These are phyloP conservation scores for Exaiptasia diaphana DNA, from an alignment of 64 coral and sea anemone genomes.

Conservation along the genomic window DNA sequence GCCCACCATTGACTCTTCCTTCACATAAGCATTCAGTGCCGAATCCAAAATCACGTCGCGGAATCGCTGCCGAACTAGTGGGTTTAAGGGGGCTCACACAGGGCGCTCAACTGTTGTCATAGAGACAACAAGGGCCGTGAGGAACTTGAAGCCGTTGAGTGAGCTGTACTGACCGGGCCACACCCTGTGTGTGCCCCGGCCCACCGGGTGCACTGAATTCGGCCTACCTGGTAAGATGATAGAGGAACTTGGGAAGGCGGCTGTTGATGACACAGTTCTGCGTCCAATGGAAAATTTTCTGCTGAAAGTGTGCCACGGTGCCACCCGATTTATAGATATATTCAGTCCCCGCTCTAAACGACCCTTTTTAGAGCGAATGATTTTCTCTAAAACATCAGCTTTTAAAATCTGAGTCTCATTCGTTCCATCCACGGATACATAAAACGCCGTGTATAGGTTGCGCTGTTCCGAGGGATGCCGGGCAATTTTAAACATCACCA, in stretches of 20 bases:
- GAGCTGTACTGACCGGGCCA: neutral
- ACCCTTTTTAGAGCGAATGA: slow-evolving; percentile 47
- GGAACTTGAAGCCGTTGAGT: neutral
- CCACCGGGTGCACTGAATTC: neutral
- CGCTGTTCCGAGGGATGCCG: neutral
- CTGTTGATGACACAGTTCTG: neutral
- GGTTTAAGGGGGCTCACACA: slow-evolving; percentile 17
- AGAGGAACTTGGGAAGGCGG: neutral
- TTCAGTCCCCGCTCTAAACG: slow-evolving; percentile 54
- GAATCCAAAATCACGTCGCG: too few relatives aligned
- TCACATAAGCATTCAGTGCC: too few relatives aligned
- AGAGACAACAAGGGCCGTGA: neutral
- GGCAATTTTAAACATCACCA: slow-evolving; percentile 64
- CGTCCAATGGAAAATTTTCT: too few relatives aligned
- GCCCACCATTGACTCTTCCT: slow-evolving; percentile 3
- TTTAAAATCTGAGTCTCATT: slow-evolving; percentile 55
- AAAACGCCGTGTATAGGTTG: slow-evolving; percentile 41
- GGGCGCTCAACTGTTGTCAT: slow-evolving; percentile 14
- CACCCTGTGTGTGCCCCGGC: slow-evolving; percentile 9
- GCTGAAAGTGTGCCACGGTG: neutral
- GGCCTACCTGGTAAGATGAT: neutral
- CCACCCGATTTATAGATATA: slow-evolving; percentile 57
- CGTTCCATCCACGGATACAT: slow-evolving; percentile 27
- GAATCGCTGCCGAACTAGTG: neutral
- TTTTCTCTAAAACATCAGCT: slow-evolving; percentile 27